phyloP scores from a whole-genome alignment of 2,113 vertebrate genomes.

The Malurus elegans region DNA sequence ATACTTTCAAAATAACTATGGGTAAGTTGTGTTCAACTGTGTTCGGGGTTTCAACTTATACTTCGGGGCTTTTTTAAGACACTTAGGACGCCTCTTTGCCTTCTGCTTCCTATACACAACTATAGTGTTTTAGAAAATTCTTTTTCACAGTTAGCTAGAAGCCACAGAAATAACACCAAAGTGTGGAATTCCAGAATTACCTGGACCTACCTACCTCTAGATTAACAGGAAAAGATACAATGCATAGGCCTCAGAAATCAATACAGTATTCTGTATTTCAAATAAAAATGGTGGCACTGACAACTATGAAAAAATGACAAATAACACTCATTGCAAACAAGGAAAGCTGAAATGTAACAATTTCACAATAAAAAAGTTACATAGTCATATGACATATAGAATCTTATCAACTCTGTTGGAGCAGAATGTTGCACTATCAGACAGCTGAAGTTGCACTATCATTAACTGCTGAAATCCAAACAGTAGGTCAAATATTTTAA shows the following conservation, averaged over 20 bases:
- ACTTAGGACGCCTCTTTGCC: not conserved
- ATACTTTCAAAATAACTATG: not conserved
- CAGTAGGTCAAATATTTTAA: not conserved
- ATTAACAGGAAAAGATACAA: not conserved
- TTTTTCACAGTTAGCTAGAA: not conserved
- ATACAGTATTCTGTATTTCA: not conserved
- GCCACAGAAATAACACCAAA: not conserved
- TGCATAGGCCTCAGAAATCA: not conserved
- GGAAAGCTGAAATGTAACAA: not conserved
- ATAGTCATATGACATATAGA: not conserved
- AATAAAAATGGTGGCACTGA: not conserved
- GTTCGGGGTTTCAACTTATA: not conserved
- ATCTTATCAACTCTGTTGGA: not conserved
- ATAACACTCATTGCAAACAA: not conserved
- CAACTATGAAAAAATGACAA: not conserved
- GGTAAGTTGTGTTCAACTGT: not conserved
- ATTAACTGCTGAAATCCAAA: not conserved
- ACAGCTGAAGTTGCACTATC: not conserved
- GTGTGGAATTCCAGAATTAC: not conserved
- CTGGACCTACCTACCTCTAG: not conserved
- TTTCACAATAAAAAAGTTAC: not conserved
- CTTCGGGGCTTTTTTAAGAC: fast-evolving
- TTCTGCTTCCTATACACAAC: not conserved
- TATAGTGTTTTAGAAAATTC: not conserved
- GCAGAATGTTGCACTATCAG: not conserved